phyloP scores from a whole-genome alignment of 2,888 invertebrate species.

The Dryobotodes eremita region DNA sequence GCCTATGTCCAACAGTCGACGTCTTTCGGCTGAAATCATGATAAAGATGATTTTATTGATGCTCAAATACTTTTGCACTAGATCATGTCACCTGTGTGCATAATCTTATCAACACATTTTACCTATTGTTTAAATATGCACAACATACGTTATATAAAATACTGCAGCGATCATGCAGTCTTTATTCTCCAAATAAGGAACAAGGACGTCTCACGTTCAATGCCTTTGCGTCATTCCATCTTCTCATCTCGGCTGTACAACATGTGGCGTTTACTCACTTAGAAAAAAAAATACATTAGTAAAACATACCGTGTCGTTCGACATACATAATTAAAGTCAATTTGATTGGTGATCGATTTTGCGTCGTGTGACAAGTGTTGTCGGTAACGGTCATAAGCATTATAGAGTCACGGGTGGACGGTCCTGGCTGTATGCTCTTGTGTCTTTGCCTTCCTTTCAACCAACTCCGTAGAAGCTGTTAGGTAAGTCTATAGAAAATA shows the following conservation, averaged over 20 bases:
- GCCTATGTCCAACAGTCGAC: background rate
- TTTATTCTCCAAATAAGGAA: slow-evolving; percentile 61
- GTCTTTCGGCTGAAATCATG: background rate
- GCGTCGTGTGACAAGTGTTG: slow-evolving; percentile 70
- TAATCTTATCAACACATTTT: too few relatives aligned
- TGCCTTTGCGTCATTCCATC: slow-evolving; percentile 66
- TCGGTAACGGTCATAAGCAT: slow-evolving; percentile 69
- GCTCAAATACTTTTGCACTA: background rate
- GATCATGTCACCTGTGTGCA: background rate
- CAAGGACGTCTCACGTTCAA: slow-evolving; percentile 63
- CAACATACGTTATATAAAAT: too few relatives aligned
- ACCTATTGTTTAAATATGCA: too few relatives aligned
- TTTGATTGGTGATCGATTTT: slow-evolving; percentile 79
- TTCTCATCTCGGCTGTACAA: slow-evolving; percentile 52
- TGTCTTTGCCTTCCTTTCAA: slow-evolving; percentile 37
- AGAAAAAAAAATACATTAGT: slow-evolving; percentile 10
- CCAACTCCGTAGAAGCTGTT: slow-evolving; percentile 29
- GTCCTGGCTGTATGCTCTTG: slow-evolving; percentile 69
- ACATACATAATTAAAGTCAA: slow-evolving; percentile 67
- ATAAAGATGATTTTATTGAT: too few relatives aligned
- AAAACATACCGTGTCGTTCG: slow-evolving; percentile 37
- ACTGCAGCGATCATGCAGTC: slow-evolving; percentile 12
- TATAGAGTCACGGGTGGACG: slow-evolving; percentile 72
- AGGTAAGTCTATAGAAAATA: slow-evolving; percentile 40
- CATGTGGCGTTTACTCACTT: slow-evolving; percentile 21